Conservation (phyloP, 2,113 vertebrate species). For the Ascaphus truei region DNA sequence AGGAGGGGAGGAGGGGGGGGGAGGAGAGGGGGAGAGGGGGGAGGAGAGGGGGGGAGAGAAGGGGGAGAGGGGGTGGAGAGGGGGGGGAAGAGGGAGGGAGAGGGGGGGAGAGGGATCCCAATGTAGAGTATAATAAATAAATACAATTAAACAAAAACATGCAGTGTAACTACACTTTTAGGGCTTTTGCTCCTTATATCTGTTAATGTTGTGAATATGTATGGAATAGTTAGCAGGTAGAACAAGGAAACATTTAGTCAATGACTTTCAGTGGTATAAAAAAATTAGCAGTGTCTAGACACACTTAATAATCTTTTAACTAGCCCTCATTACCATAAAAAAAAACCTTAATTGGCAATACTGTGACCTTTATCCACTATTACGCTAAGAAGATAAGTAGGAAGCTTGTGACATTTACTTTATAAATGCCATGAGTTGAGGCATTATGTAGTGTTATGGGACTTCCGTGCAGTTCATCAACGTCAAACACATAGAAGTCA, state of each 20-base stretch:
- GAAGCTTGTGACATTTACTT: conserved; percentile 3
- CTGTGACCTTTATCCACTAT: background rate
- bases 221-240: too few species aligned
- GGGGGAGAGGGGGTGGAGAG: too few species aligned
- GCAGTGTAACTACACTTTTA: too few species aligned
- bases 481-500: background rate
- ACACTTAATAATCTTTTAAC: background rate
- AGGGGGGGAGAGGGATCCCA: too few species aligned
- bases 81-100: too few species aligned
- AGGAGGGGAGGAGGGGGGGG: too few species aligned
- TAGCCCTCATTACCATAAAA: background rate
- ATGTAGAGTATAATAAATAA: too few species aligned
- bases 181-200: too few species aligned
- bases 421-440: conserved; percentile 12
- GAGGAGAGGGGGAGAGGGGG: too few species aligned
- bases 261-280: background rate
- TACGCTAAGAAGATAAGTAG: background rate
- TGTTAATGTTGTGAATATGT: too few species aligned
- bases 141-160: too few species aligned
- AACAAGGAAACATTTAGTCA: background rate
- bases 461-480: background rate
- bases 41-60: too few species aligned
- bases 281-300: background rate
- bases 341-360: background rate
- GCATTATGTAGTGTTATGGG: background rate